These are phyloP conservation scores for Andrena hattorfiana DNA, from an alignment of 2,888 invertebrate species.

Conservation along the genomic window DNA sequence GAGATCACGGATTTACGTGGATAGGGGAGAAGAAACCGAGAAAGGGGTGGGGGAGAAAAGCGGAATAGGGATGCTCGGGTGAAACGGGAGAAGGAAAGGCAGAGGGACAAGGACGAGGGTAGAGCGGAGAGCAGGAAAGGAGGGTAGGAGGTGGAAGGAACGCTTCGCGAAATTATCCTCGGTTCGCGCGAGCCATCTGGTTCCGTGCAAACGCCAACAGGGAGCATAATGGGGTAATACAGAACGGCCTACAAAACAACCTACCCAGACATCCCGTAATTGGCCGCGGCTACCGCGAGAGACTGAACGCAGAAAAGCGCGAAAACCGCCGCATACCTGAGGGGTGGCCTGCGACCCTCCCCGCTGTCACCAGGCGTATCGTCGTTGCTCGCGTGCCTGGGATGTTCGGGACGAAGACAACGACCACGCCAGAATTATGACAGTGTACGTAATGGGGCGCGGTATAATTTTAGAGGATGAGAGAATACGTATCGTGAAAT, in stretches of 20 bases:
- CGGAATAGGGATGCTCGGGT: neutral
- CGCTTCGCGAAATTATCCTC: constrained; percentile 73
- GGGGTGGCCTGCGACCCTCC: neutral
- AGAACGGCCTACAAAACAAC: constrained; percentile 71
- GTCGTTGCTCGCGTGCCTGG: constrained; percentile 29
- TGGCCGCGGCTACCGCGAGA: constrained; percentile 64
- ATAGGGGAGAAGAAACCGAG: constrained; percentile 6
- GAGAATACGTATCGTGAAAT: constrained; percentile 23
- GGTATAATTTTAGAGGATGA: constrained; percentile 37
- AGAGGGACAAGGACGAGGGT: neutral
- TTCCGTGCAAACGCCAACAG: constrained; percentile 46
- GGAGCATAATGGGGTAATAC: constrained; percentile 79
- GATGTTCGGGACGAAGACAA: constrained; percentile 37
- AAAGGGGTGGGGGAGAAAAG: neutral
- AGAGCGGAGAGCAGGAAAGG: neutral
- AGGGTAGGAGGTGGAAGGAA: constrained; percentile 12
- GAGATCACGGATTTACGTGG: constrained; percentile 45
- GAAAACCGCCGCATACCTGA: constrained; percentile 47
- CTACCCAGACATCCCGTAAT: constrained; percentile 73
- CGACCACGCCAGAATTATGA: constrained; percentile 26
- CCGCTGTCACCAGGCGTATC: constrained; percentile 26
- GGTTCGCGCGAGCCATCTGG: constrained; percentile 69
- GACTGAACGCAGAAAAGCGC: constrained; percentile 48
- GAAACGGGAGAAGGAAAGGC: neutral
- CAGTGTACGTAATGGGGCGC: constrained; percentile 13